Conservation (phyloP, 1,140 invertebrate species). For the Lordiphosa collinella region DNA sequence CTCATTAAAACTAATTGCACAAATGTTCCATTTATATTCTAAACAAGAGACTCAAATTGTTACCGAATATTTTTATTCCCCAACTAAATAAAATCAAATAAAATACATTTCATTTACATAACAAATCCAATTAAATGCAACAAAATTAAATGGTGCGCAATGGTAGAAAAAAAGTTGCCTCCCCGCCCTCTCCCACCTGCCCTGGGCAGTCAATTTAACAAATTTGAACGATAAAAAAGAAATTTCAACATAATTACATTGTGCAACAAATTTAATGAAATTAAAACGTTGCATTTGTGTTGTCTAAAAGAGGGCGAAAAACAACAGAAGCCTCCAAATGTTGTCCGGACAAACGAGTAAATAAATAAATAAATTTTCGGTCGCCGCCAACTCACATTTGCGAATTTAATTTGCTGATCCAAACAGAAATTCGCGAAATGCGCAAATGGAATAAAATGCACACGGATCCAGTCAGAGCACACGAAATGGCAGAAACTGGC, state of each 20-base stretch:
- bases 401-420: slow-evolving; percentile 67
- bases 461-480: slow-evolving; percentile 21
- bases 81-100: slow-evolving; percentile 18
- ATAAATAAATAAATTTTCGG: slow-evolving; percentile 59
- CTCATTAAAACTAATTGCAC: background rate
- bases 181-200: background rate
- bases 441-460: slow-evolving; percentile 51
- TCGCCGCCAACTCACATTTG: slow-evolving; percentile 32
- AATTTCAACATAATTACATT: slow-evolving; percentile 48
- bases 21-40: background rate
- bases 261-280: slow-evolving; percentile 57
- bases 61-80: background rate
- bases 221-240: slow-evolving; percentile 21
- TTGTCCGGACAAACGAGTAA: slow-evolving; percentile 39
- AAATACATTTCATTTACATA: slow-evolving; percentile 49
- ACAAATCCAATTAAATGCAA: slow-evolving; percentile 53
- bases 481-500: slow-evolving; percentile 45
- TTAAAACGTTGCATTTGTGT: slow-evolving; percentile 64
- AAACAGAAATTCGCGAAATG: slow-evolving; percentile 39
- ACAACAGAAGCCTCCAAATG: slow-evolving; percentile 1
- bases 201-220: slow-evolving; percentile 37
- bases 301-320: slow-evolving; percentile 25
- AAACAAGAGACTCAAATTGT: slow-evolving; percentile 7
- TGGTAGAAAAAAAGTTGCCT: slow-evolving; percentile 8
- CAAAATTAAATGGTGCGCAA: slow-evolving; percentile 44